Percentiles rank a stretch among this genome's conserved stretches.
Conservation (phyloP, 2,888 invertebrate genomes). For the Cheilosia vulpina region DNA sequence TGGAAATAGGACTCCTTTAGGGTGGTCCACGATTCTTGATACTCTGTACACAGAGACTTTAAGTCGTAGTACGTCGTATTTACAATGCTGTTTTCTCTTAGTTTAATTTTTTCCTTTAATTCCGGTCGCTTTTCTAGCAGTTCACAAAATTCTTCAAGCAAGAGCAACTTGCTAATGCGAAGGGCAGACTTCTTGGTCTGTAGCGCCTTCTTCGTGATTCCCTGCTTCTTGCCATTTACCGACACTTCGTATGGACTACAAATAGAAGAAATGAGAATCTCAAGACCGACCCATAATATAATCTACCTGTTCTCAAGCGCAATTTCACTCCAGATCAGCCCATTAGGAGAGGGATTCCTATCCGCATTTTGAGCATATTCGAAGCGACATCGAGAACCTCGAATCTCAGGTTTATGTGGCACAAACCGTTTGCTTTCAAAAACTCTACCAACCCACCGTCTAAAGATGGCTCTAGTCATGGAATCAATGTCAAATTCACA, state of each 20-base stretch:
- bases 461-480: slow-evolving; percentile 85
- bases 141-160: slow-evolving; percentile 84
- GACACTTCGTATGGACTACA: slow-evolving; percentile 88
- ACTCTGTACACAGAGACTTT: slow-evolving; percentile 78
- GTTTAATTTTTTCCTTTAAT: slow-evolving; percentile 66
- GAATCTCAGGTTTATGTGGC: slow-evolving; percentile 78
- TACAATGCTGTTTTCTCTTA: slow-evolving; percentile 55
- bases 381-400: slow-evolving; percentile 80
- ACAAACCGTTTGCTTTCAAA: slow-evolving; percentile 75
- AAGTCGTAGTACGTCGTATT: slow-evolving; percentile 76
- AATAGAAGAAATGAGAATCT: slow-evolving; percentile 79
- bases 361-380: slow-evolving; percentile 81
- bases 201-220: slow-evolving; percentile 88
- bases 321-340: slow-evolving; percentile 86
- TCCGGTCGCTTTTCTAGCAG: slow-evolving; percentile 81
- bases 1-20: slow-evolving; percentile 85
- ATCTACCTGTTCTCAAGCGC: slow-evolving; percentile 79
- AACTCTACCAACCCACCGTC: slow-evolving; percentile 80
- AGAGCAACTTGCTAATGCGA: slow-evolving; percentile 85
- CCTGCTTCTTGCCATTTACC: slow-evolving; percentile 91
- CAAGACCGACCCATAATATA: background rate
- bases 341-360: slow-evolving; percentile 85
- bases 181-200: slow-evolving; percentile 83
- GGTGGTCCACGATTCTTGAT: slow-evolving; percentile 83
- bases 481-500: slow-evolving; percentile 86